Percentiles rank a stretch among this genome's conserved stretches.
Conservation (phyloP, 2,888 invertebrate species). For the Noctua janthe region DNA sequence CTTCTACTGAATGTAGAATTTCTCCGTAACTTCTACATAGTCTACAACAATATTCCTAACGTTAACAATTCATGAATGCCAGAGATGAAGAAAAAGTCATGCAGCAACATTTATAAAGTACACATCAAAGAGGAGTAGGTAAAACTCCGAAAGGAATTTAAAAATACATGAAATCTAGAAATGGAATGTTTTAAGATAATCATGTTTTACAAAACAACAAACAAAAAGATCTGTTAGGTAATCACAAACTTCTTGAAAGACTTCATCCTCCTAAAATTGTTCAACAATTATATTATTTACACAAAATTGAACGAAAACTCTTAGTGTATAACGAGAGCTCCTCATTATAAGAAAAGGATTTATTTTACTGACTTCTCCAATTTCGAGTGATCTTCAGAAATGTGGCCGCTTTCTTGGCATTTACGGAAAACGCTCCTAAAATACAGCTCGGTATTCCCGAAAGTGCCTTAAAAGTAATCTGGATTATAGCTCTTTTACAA, state of each 20-base stretch:
- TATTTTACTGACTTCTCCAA: slow-evolving; percentile 32
- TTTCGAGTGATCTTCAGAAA: slow-evolving; percentile 50
- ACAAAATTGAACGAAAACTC: slow-evolving; percentile 20
- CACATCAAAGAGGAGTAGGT: not conserved
- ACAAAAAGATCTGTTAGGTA: not conserved
- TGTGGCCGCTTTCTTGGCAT: slow-evolving; percentile 44
- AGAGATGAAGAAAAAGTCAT: not conserved
- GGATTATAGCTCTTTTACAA: slow-evolving; percentile 50
- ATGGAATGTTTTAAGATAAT: not conserved
- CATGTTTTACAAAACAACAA: slow-evolving; percentile 13
- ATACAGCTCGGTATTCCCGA: slow-evolving; percentile 39
- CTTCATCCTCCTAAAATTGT: not conserved
- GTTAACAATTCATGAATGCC: slow-evolving; percentile 7
- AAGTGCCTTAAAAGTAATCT: slow-evolving; percentile 58
- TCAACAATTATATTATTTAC: slow-evolving; percentile 16
- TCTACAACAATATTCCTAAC: not conserved
- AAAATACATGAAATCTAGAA: not conserved
- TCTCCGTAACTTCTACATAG: slow-evolving; percentile 3
- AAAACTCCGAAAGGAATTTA: not conserved
- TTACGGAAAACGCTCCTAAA: slow-evolving; percentile 42
- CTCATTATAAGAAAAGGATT: slow-evolving; percentile 37
- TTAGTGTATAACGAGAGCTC: slow-evolving; percentile 6
- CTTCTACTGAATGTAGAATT: slow-evolving; percentile 14
- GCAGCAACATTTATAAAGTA: not conserved
- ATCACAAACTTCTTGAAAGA: not conserved